Conservation (phyloP, 1,140 invertebrate species). For the Apis laboriosa region DNA sequence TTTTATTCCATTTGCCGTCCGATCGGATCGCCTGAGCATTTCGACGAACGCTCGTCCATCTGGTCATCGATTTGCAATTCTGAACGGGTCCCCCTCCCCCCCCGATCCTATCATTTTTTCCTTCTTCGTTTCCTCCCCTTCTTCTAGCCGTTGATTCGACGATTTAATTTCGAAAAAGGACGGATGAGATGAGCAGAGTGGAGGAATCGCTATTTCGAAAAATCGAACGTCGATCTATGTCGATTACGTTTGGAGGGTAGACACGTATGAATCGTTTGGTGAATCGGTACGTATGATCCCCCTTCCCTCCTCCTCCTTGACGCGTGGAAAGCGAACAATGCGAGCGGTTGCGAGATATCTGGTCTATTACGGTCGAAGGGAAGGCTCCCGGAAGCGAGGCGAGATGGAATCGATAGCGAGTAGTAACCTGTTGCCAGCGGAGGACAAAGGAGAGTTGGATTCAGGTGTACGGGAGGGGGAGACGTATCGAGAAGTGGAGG, state of each 20-base stretch:
- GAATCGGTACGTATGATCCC: not conserved
- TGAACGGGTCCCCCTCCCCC: conserved; percentile 24
- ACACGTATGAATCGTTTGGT: not conserved
- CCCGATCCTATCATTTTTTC: conserved; percentile 15
- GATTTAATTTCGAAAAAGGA: too few relatives aligned
- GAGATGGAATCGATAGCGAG: conserved; percentile 42
- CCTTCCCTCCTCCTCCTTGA: not conserved
- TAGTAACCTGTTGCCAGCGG: conserved; percentile 31
- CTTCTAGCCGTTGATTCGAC: not conserved
- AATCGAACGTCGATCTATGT: too few relatives aligned
- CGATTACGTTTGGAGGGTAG: too few relatives aligned
- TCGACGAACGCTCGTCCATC: conserved; percentile 62
- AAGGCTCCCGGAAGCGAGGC: conserved; percentile 39
- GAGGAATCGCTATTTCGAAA: too few relatives aligned
- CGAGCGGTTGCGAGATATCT: not conserved
- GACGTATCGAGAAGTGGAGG: conserved; percentile 40
- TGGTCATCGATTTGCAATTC: conserved; percentile 68
- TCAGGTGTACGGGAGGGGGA: conserved; percentile 36
- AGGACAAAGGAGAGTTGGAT: conserved; percentile 53
- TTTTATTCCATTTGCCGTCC: conserved; percentile 59
- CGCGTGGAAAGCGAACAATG: conserved; percentile 28
- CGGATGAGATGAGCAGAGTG: too few relatives aligned
- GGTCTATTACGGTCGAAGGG: conserved; percentile 3
- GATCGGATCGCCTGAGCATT: conserved; percentile 27
- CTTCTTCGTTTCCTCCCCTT: not conserved